Conservation (phyloP, 2,113 vertebrate species). For the Marmota monax region DNA sequence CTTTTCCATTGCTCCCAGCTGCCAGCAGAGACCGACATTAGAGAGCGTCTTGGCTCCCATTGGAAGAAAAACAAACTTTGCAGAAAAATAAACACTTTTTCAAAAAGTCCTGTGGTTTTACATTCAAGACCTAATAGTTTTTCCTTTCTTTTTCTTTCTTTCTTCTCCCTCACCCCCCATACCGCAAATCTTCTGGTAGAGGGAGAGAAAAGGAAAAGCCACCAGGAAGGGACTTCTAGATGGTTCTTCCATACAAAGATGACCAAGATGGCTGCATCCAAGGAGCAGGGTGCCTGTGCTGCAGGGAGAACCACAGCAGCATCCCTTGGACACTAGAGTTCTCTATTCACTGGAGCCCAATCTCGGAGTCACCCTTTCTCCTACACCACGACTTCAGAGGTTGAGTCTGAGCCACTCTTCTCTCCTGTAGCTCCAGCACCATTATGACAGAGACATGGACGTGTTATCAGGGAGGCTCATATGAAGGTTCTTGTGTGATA, state of each 20-base stretch:
- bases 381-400: neutral
- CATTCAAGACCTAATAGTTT: conserved; percentile 83
- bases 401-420: fast-evolving
- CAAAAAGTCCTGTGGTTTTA: conserved; percentile 80
- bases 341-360: neutral
- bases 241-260: conserved; percentile 38
- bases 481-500: neutral
- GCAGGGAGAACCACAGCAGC: neutral
- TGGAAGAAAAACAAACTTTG: conserved; percentile 84
- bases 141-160: conserved; percentile 70
- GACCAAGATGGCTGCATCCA: conserved; percentile 25
- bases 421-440: neutral
- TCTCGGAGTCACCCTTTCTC: neutral
- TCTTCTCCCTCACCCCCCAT: conserved; percentile 62
- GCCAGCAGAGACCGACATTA: conserved; percentile 69
- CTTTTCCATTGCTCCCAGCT: conserved; percentile 74
- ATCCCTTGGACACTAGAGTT: neutral
- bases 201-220: conserved; percentile 58
- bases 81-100: conserved; percentile 84
- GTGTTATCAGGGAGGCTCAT: neutral
- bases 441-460: neutral
- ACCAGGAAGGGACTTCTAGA: conserved; percentile 61
- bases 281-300: neutral
- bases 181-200: conserved; percentile 79
- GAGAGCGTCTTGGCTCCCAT: conserved; percentile 79